Evolutionary conservation across 2,888 invertebrate species (phyloP).

Genomic region (Lomographa bimaculata): DNA sequence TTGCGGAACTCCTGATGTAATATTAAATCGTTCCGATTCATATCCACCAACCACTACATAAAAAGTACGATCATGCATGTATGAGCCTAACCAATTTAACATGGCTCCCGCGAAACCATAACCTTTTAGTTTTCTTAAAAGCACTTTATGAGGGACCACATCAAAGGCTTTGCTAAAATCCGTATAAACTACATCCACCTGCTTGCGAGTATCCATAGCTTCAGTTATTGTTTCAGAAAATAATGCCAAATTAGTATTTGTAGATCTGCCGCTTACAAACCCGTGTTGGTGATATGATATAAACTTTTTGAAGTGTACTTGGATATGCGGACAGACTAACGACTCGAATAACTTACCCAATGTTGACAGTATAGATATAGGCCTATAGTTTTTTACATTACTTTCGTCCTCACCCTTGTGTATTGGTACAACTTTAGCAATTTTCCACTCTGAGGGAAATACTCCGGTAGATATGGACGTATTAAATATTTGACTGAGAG

Average conservation of each 20-base stretch:
- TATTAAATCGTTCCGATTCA: constrained; percentile 1
- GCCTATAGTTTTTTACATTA: constrained; percentile 3
- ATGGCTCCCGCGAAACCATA: constrained; percentile 2
- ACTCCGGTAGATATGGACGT: neutral
- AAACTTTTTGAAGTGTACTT: constrained; percentile 1
- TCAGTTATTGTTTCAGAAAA: constrained; percentile 5
- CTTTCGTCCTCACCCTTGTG: neutral
- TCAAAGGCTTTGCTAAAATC: constrained; percentile 14
- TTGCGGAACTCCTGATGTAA: constrained; percentile 5
- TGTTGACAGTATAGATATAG: too few relatives aligned
- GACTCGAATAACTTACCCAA: constrained; percentile 7
- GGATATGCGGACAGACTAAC: constrained; percentile 2
- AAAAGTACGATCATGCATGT: constrained; percentile 5
- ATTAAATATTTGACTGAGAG: neutral
- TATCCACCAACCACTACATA: constrained; percentile 12
- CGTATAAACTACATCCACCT: constrained; percentile 10
- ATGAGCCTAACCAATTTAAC: constrained; percentile 6
- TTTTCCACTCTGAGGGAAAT: neutral
- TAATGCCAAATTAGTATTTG: constrained; percentile 6
- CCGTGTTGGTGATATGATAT: constrained; percentile 11
- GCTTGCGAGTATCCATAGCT: constrained; percentile 3
- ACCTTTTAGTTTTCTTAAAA: constrained; percentile 1
- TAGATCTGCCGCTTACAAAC: constrained; percentile 5
- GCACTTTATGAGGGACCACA: constrained; percentile 4
- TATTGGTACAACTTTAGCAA: neutral